A percentile compares a stretch with the other conserved stretches of the same genome.
Evolutionary conservation across 2,888 invertebrate genomes (phyloP).

Genomic region (Orthosia cruda): DNA sequence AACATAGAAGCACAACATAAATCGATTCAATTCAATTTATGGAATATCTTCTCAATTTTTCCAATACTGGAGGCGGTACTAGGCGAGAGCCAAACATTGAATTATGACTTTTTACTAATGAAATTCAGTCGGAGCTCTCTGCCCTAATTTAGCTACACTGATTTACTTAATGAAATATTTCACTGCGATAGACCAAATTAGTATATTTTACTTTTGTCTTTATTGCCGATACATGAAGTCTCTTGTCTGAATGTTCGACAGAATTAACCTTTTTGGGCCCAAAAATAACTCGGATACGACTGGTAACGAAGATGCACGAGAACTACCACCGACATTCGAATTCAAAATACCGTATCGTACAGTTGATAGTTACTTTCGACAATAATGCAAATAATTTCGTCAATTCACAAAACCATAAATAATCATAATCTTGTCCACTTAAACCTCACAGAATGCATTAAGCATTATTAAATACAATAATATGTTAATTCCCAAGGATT

Average conservation of each 20-base stretch:
- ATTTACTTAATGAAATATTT: not conserved
- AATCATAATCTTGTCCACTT: slow-evolving; percentile 3
- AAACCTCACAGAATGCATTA: no score
- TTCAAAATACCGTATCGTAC: slow-evolving; percentile 5
- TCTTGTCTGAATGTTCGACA: no score
- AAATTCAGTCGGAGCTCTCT: no score
- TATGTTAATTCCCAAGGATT: no score
- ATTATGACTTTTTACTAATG: no score
- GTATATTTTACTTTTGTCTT: not conserved
- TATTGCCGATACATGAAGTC: not conserved
- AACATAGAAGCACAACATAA: no score
- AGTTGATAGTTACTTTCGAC: not conserved
- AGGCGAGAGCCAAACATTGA: no score
- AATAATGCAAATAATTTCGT: not conserved
- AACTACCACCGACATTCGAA: slow-evolving; percentile 5
- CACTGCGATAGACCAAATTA: not conserved
- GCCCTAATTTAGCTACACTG: no score
- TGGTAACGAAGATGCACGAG: slow-evolving; percentile 19
- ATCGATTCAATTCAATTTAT: no score
- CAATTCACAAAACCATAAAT: slow-evolving; percentile 21
- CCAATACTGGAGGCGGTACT: no score
- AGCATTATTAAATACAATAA: no score
- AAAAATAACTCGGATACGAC: slow-evolving; percentile 21
- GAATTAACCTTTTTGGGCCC: not conserved
- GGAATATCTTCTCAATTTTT: no score